Percentiles rank a stretch among this genome's conserved stretches.
Evolutionary conservation across 2,113 vertebrate genomes (phyloP).

Genomic region (Bubo bubo): DNA sequence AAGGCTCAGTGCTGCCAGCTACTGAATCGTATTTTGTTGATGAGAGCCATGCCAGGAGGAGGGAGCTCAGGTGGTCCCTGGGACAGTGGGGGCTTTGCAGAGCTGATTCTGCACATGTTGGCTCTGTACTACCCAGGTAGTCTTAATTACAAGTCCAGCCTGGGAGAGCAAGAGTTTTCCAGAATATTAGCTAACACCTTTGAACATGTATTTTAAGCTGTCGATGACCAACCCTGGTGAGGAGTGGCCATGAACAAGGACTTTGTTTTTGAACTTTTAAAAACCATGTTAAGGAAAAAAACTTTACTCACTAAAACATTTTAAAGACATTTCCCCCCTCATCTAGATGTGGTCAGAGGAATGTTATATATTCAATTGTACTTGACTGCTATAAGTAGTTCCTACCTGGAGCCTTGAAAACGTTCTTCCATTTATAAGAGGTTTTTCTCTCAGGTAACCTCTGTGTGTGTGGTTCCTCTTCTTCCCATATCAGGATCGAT

Average conservation of each 20-base stretch:
- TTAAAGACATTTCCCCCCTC: not conserved
- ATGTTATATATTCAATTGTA: not conserved
- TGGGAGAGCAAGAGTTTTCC: not conserved
- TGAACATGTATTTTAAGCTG: not conserved
- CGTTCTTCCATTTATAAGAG: not conserved
- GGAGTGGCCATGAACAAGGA: not conserved
- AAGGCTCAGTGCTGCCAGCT: not conserved
- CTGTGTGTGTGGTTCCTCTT: not conserved
- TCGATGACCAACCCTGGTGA: rapidly evolving
- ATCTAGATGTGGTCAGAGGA: not conserved
- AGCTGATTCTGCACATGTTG: not conserved
- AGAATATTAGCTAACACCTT: not conserved
- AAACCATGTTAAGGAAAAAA: not conserved
- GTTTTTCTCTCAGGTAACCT: not conserved
- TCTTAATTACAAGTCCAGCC: not conserved
- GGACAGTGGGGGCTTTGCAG: not conserved
- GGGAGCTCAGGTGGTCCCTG: not conserved
- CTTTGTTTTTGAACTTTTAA: not conserved
- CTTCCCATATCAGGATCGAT: slow-evolving; percentile 36
- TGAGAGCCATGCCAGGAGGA: not conserved
- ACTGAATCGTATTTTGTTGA: not conserved
- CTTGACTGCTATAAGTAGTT: not conserved
- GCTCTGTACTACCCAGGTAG: not conserved
- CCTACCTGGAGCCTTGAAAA: not conserved
- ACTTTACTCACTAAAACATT: not conserved